Conservation (phyloP, 2,888 invertebrate species). For the Xanthia icteritia region DNA sequence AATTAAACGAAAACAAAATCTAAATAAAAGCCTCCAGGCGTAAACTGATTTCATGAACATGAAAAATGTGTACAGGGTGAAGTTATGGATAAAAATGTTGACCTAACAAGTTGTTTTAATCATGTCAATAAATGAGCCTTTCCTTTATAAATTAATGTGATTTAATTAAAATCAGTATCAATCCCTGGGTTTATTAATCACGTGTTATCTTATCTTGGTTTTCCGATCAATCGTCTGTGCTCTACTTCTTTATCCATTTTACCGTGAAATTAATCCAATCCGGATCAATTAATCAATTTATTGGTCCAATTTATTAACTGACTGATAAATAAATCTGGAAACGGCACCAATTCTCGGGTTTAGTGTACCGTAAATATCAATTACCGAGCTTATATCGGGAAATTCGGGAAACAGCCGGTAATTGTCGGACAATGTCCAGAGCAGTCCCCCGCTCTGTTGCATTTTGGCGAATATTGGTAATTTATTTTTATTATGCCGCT, state of each 20-base stretch:
- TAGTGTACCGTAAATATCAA: conserved; percentile 88
- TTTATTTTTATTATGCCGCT: conserved; percentile 85
- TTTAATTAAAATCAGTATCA: background rate
- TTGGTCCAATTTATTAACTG: conserved; percentile 72
- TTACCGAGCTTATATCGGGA: conserved; percentile 82
- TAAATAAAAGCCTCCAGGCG: too few species aligned
- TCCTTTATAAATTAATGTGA: background rate
- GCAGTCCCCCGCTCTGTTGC: conserved; percentile 69
- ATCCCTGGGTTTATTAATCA: background rate
- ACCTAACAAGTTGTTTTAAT: background rate
- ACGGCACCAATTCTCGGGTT: conserved; percentile 75
- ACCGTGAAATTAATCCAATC: conserved; percentile 47
- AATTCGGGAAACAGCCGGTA: conserved; percentile 81
- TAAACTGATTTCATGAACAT: background rate
- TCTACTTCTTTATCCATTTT: conserved; percentile 24
- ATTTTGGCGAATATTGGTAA: conserved; percentile 84
- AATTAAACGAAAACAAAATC: too few species aligned
- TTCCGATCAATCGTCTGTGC: conserved; percentile 15
- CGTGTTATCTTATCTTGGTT: conserved; percentile 2
- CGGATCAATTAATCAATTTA: conserved; percentile 56
- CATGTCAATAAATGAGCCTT: background rate
- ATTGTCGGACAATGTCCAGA: conserved; percentile 74
- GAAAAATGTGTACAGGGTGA: too few species aligned
- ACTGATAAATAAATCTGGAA: conserved; percentile 77
- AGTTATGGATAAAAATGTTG: background rate